phyloP scores from a whole-genome alignment of 2,797 vertebrate species.

The Sparus aurata region DNA sequence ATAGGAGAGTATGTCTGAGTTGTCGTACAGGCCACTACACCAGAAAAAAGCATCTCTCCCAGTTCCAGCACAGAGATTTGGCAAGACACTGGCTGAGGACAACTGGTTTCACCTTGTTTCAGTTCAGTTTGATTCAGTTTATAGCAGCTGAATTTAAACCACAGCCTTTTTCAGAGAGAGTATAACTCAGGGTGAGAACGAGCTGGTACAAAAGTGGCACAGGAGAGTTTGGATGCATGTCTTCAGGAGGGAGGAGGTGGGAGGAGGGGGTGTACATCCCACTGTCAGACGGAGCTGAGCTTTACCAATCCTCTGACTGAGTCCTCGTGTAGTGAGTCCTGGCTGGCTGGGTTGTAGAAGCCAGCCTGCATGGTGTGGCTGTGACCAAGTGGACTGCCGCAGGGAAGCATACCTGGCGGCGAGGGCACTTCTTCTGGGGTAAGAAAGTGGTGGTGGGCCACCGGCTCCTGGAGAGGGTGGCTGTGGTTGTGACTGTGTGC shows the following conservation, averaged over 20 bases:
- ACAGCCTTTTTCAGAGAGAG: slow-evolving; percentile 33
- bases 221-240: slow-evolving; percentile 36
- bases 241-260: slow-evolving; percentile 18
- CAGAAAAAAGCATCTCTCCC: slow-evolving; percentile 28
- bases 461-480: slow-evolving; percentile 73
- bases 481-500: slow-evolving; percentile 73
- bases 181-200: slow-evolving; percentile 11
- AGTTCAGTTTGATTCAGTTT: slow-evolving; percentile 46
- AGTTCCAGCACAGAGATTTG: slow-evolving; percentile 47
- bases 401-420: slow-evolving; percentile 91
- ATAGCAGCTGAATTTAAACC: slow-evolving; percentile 69
- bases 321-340: slow-evolving; percentile 98
- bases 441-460: slow-evolving; percentile 91
- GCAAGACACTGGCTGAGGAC: slow-evolving; percentile 61
- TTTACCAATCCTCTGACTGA: slow-evolving; percentile 97
- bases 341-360: slow-evolving; percentile 93
- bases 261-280: not conserved
- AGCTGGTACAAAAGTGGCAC: slow-evolving; percentile 57
- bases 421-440: slow-evolving; percentile 95
- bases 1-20: slow-evolving; percentile 15
- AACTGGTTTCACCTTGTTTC: slow-evolving; percentile 41
- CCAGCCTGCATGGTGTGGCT: slow-evolving; percentile 90
- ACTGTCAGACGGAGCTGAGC: slow-evolving; percentile 95
- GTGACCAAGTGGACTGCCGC: slow-evolving; percentile 90
- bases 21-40: slow-evolving; percentile 31